A percentile compares a stretch with the other conserved stretches of the same genome.
These are phyloP conservation scores for Spodoptera littoralis DNA, from an alignment of 2,888 invertebrate genomes.

Conservation along the genomic window DNA sequence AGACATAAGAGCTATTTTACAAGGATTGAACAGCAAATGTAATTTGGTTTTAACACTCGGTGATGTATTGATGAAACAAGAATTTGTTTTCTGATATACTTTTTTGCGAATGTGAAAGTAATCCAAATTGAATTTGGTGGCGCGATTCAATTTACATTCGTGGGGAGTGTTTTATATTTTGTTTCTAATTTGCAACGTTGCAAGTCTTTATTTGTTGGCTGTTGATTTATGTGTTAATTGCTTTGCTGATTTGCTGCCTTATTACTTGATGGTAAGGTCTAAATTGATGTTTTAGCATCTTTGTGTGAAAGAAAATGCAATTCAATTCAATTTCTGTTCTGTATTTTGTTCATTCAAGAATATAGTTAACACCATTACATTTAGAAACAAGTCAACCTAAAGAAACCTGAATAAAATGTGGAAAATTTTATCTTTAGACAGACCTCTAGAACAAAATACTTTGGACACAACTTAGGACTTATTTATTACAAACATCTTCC, in stretches of 20 bases:
- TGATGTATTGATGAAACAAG: slow-evolving; percentile 57
- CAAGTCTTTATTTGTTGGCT: slow-evolving; percentile 27
- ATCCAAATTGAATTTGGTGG: slow-evolving; percentile 67
- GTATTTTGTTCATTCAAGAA: too few species aligned
- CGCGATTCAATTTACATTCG: slow-evolving; percentile 65
- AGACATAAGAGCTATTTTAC: slow-evolving; percentile 19
- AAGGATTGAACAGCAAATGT: slow-evolving; percentile 9
- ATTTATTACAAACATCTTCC: not conserved
- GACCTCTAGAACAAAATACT: too few species aligned
- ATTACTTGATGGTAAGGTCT: not conserved
- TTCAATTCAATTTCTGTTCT: too few species aligned
- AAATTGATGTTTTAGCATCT: not conserved
- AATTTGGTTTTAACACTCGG: slow-evolving; percentile 28
- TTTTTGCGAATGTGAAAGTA: slow-evolving; percentile 63
- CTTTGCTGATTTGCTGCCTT: slow-evolving; percentile 7
- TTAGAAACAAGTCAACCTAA: too few species aligned
- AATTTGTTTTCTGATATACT: slow-evolving; percentile 54
- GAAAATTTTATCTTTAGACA: not conserved
- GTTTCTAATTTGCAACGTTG: slow-evolving; percentile 58
- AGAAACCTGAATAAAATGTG: too few species aligned
- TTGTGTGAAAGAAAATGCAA: too few species aligned
- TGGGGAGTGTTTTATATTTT: slow-evolving; percentile 57
- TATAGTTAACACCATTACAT: too few species aligned
- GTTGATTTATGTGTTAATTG: slow-evolving; percentile 17
- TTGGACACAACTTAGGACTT: too few species aligned